Conservation (phyloP, 2,113 vertebrate genomes). For the Eudyptes chrysolophus region DNA sequence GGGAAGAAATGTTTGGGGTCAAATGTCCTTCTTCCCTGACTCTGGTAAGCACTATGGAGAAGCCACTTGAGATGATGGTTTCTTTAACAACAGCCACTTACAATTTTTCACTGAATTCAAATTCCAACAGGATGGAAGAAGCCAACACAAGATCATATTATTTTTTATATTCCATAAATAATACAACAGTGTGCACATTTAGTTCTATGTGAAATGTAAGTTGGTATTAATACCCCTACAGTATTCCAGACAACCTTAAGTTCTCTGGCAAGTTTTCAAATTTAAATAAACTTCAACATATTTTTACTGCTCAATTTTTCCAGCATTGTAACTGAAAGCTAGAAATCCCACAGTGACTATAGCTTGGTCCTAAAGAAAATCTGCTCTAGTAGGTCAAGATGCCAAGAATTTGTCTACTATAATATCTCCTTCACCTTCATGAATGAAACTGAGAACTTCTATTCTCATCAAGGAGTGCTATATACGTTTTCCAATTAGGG, state of each 20-base stretch:
- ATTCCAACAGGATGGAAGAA: background rate
- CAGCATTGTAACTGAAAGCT: background rate
- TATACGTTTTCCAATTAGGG: background rate
- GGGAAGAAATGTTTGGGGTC: background rate
- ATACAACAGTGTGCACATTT: background rate
- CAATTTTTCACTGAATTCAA: background rate
- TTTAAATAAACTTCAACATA: background rate
- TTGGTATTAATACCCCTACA: background rate
- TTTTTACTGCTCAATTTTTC: background rate
- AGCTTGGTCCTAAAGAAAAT: background rate
- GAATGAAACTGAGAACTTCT: background rate
- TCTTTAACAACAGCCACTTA: background rate
- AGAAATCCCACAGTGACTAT: background rate
- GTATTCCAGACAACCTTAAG: background rate
- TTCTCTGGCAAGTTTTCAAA: background rate
- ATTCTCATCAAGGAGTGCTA: background rate
- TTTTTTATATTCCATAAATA: background rate
- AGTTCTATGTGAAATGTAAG: background rate
- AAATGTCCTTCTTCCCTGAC: accelerated
- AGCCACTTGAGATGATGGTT: background rate
- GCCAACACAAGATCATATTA: background rate
- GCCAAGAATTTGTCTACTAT: background rate
- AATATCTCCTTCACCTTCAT: background rate
- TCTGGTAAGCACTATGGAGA: background rate
- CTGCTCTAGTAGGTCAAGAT: background rate